These are phyloP conservation scores for Cantharis rustica DNA, from an alignment of 2,888 invertebrate genomes.

Conservation along the genomic window DNA sequence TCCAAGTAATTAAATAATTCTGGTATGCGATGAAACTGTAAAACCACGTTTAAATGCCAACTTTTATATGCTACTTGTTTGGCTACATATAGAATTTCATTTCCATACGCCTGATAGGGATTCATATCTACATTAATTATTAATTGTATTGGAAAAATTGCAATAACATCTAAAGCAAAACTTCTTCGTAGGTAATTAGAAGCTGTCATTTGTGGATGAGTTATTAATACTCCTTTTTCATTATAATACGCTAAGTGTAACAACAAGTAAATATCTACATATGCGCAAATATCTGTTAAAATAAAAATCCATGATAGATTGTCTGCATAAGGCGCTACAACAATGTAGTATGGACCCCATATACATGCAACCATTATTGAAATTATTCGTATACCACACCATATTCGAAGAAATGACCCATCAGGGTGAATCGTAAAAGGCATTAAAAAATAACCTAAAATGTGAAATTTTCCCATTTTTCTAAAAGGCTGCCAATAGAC, in stretches of 20 bases:
- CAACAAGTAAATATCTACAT: constrained; percentile 57
- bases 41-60: constrained; percentile 27
- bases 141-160: constrained; percentile 53
- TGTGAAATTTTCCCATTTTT: constrained; percentile 42
- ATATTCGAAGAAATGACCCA: constrained; percentile 57
- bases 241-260: constrained; percentile 60
- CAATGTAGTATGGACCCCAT: constrained; percentile 56
- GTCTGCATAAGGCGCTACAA: constrained; percentile 50
- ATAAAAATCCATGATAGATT: constrained; percentile 49
- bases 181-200: constrained; percentile 54
- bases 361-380: constrained; percentile 54
- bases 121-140: neutral
- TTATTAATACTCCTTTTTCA: constrained; percentile 55
- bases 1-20: constrained; percentile 22
- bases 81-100: neutral
- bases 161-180: constrained; percentile 56
- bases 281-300: constrained; percentile 36
- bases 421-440: constrained; percentile 58
- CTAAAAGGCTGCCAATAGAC: constrained; percentile 34
- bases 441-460: constrained; percentile 55
- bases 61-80: constrained; percentile 1
- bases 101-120: neutral
- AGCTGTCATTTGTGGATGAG: constrained; percentile 57
- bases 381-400: constrained; percentile 55
- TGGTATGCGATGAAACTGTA: constrained; percentile 33